phyloP scores from a whole-genome alignment of 2,797 vertebrate genomes.

The Lepilemur ruficaudatus region DNA sequence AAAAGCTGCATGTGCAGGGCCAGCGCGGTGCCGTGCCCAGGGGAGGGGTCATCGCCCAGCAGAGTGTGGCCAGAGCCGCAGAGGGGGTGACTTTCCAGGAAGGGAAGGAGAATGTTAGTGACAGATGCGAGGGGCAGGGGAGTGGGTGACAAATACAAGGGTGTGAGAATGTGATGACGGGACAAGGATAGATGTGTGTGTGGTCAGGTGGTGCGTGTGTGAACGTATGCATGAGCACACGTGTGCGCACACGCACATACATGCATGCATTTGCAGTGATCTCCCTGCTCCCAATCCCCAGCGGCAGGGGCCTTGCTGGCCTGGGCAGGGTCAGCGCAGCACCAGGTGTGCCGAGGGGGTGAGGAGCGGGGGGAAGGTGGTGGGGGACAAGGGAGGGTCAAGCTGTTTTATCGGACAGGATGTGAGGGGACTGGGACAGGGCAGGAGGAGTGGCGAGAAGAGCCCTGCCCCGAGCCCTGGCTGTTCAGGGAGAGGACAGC shows the following conservation, averaged over 20 bases:
- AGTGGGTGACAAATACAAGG: not conserved
- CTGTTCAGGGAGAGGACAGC: not conserved
- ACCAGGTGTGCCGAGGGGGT: too few species aligned
- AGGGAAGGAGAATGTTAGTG: not conserved
- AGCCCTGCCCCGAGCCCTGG: rapidly evolving
- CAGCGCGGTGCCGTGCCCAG: rapidly evolving
- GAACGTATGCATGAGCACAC: rapidly evolving
- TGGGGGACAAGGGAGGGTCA: not conserved
- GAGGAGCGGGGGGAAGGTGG: rapidly evolving
- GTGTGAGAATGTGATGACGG: too few species aligned
- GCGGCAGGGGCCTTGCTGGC: not conserved
- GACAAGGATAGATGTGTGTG: not conserved
- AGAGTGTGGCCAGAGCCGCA: rapidly evolving
- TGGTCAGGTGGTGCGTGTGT: rapidly evolving
- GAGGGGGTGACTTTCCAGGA: rapidly evolving
- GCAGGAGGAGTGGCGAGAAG: not conserved
- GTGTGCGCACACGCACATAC: rapidly evolving
- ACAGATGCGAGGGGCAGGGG: not conserved
- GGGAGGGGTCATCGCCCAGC: too few species aligned
- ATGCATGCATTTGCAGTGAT: too few species aligned
- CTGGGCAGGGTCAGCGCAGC: not conserved
- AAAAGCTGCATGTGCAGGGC: not conserved
- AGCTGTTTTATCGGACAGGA: too few species aligned
- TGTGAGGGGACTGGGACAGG: not conserved
- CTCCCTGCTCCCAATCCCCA: rapidly evolving